These are phyloP conservation scores for Chrysaora quinquecirrha DNA, from an alignment of 30 jellyfish, hydroid and myxozoan genomes.

Conservation along the genomic window DNA sequence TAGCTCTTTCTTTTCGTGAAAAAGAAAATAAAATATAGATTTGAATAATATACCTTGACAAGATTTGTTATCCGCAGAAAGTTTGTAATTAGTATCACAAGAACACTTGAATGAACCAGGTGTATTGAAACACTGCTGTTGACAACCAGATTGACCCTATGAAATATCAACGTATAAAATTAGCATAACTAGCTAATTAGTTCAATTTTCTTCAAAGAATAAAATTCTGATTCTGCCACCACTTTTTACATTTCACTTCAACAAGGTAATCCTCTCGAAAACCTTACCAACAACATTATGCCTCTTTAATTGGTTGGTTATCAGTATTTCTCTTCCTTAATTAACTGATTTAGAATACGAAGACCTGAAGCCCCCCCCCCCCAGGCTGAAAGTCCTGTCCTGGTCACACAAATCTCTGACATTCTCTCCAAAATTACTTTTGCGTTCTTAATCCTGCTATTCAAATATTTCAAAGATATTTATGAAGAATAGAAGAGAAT, in stretches of 20 bases:
- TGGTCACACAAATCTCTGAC: too few species aligned
- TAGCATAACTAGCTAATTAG: background rate
- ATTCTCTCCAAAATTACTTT: background rate
- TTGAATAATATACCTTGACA: slow-evolving; percentile 3
- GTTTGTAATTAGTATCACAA: background rate
- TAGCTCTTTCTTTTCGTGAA: background rate
- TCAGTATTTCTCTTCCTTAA: too few species aligned
- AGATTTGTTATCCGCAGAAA: slow-evolving; percentile 7
- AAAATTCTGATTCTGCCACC: background rate
- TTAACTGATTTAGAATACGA: background rate
- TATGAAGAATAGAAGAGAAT: background rate
- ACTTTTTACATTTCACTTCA: too few species aligned
- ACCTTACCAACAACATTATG: background rate
- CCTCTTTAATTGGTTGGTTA: background rate
- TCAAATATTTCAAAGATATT: background rate
- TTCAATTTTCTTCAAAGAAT: background rate
- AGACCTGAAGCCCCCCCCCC: too few species aligned
- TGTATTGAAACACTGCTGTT: slow-evolving; percentile 5
- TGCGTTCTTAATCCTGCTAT: background rate
- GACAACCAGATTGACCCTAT: slow-evolving; percentile 24
- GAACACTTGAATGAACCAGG: slow-evolving; percentile 34
- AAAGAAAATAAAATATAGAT: background rate
- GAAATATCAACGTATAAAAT: background rate
- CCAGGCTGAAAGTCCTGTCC: too few species aligned
- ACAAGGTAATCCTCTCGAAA: background rate